These are phyloP conservation scores for Chondrilla cf. caribensis DNA, from an alignment of 37 sponge, comb jelly and placozoan genomes.

Conservation along the genomic window DNA sequence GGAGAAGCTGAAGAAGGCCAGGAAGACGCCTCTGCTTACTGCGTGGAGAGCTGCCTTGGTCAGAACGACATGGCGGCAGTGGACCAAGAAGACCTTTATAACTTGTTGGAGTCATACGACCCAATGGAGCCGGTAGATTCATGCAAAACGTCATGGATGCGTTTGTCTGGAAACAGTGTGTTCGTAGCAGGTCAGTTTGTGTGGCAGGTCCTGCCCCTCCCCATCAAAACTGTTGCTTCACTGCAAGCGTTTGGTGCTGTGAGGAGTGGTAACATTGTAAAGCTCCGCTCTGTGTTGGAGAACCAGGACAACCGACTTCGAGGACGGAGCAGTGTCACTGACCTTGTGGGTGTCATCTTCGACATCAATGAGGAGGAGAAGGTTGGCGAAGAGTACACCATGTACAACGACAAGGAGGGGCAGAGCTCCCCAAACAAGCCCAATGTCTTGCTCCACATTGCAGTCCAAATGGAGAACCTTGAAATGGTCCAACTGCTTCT, in stretches of 20 bases:
- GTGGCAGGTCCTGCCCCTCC: conserved; percentile 56
- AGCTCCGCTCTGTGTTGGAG: conserved; percentile 29
- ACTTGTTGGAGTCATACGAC: background rate
- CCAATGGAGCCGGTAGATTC: too few relatives aligned
- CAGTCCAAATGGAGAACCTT: conserved; percentile 48
- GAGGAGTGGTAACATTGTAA: conserved; percentile 1
- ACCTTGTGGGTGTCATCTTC: background rate
- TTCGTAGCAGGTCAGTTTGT: conserved; percentile 10
- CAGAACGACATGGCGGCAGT: background rate
- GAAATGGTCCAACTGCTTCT: conserved; percentile 59
- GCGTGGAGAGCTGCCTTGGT: background rate
- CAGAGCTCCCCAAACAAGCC: background rate
- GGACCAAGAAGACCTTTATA: background rate
- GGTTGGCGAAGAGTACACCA: background rate
- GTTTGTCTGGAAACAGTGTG: too few relatives aligned
- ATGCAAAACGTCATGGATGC: too few relatives aligned
- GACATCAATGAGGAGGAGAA: conserved; percentile 12
- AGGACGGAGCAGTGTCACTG: background rate
- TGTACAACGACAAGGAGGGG: background rate
- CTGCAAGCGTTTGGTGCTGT: conserved; percentile 52
- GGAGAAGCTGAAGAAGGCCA: background rate
- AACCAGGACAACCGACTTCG: background rate
- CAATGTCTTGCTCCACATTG: conserved; percentile 62
- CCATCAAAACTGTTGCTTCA: conserved; percentile 16
- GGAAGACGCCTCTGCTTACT: background rate